Conservation (phyloP, 2,797 vertebrate genomes). For the Dermochelys coriacea region DNA sequence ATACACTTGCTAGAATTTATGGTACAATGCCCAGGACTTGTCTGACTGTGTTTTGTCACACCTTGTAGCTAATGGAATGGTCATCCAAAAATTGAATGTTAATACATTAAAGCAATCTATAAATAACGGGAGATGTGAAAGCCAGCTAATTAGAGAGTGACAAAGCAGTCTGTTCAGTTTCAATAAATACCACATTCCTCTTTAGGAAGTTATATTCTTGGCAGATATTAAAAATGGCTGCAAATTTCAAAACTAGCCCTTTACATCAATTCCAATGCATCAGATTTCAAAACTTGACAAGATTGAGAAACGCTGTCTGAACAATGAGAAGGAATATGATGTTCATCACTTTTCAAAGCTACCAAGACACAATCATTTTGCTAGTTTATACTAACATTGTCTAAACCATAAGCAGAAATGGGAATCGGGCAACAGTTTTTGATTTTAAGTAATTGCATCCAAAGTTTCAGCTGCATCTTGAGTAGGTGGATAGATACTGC, state of each 20-base stretch:
- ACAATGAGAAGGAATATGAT: neutral
- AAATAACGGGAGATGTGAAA: neutral
- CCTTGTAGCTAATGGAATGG: neutral
- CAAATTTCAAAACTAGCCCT: neutral
- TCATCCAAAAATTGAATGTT: neutral
- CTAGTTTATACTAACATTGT: conserved; percentile 7
- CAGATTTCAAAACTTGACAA: neutral
- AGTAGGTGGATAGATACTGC: neutral
- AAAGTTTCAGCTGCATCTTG: conserved; percentile 13
- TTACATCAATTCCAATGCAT: neutral
- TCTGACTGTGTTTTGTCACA: neutral
- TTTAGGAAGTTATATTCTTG: neutral
- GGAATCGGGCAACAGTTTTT: neutral
- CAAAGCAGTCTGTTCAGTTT: neutral
- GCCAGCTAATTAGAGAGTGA: neutral
- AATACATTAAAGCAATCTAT: neutral
- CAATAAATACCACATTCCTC: neutral
- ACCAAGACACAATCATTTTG: neutral
- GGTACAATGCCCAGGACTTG: neutral
- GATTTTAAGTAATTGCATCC: conserved; percentile 2
- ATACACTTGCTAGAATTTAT: neutral
- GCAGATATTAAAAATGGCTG: neutral
- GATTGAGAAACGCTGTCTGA: neutral
- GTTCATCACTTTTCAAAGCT: neutral
- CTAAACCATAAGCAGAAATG: neutral